These are phyloP conservation scores for Gambusia affinis DNA, from an alignment of 2,113 vertebrate genomes.

Conservation along the genomic window DNA sequence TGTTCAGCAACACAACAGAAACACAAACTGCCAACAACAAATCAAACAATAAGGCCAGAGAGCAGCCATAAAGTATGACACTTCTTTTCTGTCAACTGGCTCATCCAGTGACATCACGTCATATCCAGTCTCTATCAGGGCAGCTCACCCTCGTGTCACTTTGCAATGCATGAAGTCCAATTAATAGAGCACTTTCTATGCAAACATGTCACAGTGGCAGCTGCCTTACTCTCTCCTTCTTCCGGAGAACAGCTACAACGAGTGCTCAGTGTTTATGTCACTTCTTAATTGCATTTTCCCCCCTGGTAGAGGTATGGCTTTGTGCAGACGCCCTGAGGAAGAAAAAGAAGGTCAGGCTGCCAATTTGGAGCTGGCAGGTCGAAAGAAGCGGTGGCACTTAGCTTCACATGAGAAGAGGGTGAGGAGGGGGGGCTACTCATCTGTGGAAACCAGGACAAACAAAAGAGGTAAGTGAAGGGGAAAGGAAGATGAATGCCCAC, in stretches of 20 bases:
- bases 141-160: constrained; percentile 58
- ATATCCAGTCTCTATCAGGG: constrained; percentile 43
- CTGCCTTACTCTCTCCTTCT: constrained; percentile 54
- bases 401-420: constrained; percentile 72
- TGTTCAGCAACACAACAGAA: constrained; percentile 19
- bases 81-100: constrained; percentile 39
- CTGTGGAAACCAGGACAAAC: constrained; percentile 74
- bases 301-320: constrained; percentile 73
- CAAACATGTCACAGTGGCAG: constrained; percentile 64
- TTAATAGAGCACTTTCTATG: constrained; percentile 70
- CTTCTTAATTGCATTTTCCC: constrained; percentile 77
- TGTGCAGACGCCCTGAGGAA: constrained; percentile 72
- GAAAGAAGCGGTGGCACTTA: constrained; percentile 73
- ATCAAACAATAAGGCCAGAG: constrained; percentile 59
- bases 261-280: constrained; percentile 79
- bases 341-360: constrained; percentile 78
- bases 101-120: constrained; percentile 46
- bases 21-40: constrained; percentile 46
- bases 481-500: constrained; percentile 69
- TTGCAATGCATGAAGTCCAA: constrained; percentile 60
- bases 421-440: constrained; percentile 56
- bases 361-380: constrained; percentile 78
- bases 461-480: constrained; percentile 75
- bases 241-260: constrained; percentile 63
- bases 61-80: constrained; percentile 44